Evolutionary conservation across 1,140 invertebrate genomes (phyloP).

Genomic region (honey bee (Apis mellifera)): Amel_HAv3.1 CM009937.2:1444501-1445000

Average conservation of each 20-base stretch:
- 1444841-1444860: slow-evolving; percentile 76
- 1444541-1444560: too few relatives aligned
- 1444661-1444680: slow-evolving; percentile 79
- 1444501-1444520: too few relatives aligned
- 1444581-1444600: slow-evolving; percentile 86
- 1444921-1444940: slow-evolving; percentile 19
- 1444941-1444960: not conserved
- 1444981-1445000: not conserved
- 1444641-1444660: slow-evolving; percentile 84
- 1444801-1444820: slow-evolving; percentile 67
- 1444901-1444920: slow-evolving; percentile 81
- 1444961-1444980: not conserved
- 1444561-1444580: slow-evolving; percentile 39
- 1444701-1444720: not conserved
- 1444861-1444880: slow-evolving; percentile 79
- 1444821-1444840: slow-evolving; percentile 73
- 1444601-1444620: slow-evolving; percentile 84
- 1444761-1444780: slow-evolving; percentile 74
- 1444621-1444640: slow-evolving; percentile 82
- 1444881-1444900: slow-evolving; percentile 82
- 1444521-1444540: too few relatives aligned
- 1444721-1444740: not conserved
- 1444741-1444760: slow-evolving; percentile 67
- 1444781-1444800: slow-evolving; percentile 57
- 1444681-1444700: not conserved